Conservation (phyloP, 1,140 invertebrate species). For the Drosophila micromelanica region DNA sequence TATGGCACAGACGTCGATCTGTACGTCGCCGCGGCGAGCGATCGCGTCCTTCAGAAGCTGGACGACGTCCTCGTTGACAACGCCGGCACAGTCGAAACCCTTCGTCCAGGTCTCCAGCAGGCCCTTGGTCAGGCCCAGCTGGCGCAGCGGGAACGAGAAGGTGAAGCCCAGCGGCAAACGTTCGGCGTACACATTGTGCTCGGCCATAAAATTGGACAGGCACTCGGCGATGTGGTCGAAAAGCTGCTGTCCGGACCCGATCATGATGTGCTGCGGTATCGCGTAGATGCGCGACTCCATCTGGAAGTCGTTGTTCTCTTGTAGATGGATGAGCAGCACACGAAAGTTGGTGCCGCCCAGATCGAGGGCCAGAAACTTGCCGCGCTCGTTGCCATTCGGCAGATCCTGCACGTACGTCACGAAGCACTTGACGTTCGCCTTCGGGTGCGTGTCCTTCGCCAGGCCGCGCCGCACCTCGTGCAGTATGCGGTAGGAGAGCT, state of each 20-base stretch:
- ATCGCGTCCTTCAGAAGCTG: slow-evolving; percentile 94
- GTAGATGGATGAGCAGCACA: slow-evolving; percentile 95
- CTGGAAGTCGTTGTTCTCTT: slow-evolving; percentile 92
- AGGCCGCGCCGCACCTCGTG: slow-evolving; percentile 93
- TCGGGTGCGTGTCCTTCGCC: slow-evolving; percentile 90
- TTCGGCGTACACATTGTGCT: slow-evolving; percentile 90
- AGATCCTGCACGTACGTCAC: slow-evolving; percentile 98
- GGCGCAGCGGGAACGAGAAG: slow-evolving; percentile 98
- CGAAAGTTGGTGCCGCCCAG: slow-evolving; percentile 99
- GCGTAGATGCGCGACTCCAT: slow-evolving; percentile 99
- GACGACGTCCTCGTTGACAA: slow-evolving; percentile 96
- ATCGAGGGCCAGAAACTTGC: slow-evolving; percentile 98
- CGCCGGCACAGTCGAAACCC: slow-evolving; percentile 97
- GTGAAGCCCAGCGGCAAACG: slow-evolving; percentile 98
- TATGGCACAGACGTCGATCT: slow-evolving; percentile 98
- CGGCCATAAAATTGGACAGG: slow-evolving; percentile 96
- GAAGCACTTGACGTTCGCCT: slow-evolving; percentile 94
- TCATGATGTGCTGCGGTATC: slow-evolving; percentile 97
- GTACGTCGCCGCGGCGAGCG: slow-evolving; percentile 92
- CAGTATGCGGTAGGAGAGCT: slow-evolving; percentile 91
- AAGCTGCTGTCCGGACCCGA: slow-evolving; percentile 93
- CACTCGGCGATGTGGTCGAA: slow-evolving; percentile 99
- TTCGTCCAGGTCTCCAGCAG: slow-evolving; percentile 98
- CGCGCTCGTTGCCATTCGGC: slow-evolving; percentile 97
- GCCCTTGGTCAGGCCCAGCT: slow-evolving; percentile 96